Conservation (phyloP, 1,140 invertebrate species). For the Apis laboriosa region DNA sequence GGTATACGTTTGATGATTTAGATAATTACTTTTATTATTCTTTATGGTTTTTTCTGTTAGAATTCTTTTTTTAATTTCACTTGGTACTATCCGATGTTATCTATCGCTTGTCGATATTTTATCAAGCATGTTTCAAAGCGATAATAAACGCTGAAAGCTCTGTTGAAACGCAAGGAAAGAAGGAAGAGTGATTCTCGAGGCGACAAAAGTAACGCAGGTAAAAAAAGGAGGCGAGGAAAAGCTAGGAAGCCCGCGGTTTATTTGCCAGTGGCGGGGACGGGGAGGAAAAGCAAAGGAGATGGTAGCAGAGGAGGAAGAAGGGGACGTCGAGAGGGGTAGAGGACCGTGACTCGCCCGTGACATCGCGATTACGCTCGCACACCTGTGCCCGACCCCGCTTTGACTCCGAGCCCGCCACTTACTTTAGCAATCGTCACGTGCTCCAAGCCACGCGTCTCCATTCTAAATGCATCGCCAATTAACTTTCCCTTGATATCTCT, state of each 20-base stretch:
- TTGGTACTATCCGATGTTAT: too few species aligned
- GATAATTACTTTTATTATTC: too few species aligned
- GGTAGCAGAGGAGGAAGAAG: constrained; percentile 20
- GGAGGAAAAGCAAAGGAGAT: background rate
- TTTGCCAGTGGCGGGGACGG: background rate
- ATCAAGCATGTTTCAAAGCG: too few species aligned
- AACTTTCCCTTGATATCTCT: background rate
- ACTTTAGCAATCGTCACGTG: constrained; percentile 76
- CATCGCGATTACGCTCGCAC: constrained; percentile 79
- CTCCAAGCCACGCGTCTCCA: constrained; percentile 70
- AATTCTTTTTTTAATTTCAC: too few species aligned
- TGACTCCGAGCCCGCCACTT: constrained; percentile 67
- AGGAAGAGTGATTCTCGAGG: background rate
- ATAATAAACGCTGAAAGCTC: too few species aligned
- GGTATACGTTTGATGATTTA: too few species aligned
- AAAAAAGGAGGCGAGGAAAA: background rate
- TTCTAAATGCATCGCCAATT: background rate
- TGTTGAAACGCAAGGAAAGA: background rate
- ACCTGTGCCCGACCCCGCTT: constrained; percentile 71
- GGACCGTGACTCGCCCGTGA: constrained; percentile 75
- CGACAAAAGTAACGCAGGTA: too few species aligned
- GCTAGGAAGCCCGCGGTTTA: background rate
- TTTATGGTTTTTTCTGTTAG: background rate
- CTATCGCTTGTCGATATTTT: too few species aligned
- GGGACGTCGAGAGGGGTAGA: constrained; percentile 54